Evolutionary conservation across 1,140 invertebrate genomes (phyloP), one percentile per base, ranked within the genome.

Genomic region (Caerostris darwini): DNA sequence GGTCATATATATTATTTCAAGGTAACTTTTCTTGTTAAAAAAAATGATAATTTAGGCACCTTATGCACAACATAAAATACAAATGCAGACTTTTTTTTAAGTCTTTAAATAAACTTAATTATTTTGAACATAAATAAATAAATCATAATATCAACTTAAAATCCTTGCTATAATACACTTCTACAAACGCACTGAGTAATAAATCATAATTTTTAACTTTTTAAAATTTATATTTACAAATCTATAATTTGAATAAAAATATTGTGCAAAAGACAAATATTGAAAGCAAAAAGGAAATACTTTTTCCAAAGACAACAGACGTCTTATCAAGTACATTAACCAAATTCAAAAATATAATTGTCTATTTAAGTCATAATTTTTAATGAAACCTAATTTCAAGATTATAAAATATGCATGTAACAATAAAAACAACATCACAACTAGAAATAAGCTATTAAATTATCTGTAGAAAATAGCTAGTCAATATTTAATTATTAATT

Each of bases 391-490:
- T 50, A 34, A 77, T 50, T 53, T 50, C 71, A 12, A 77, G 71
- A 50, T 77, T 77, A 77, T 50, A 77, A 77, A 77, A 53, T 50
- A 77, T 77, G 12, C 71, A 77, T 53, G 34, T 34, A 77, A 77
- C 71, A 77, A 77, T 77, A 50, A 77, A 71, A 77, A 77, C 71
- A 77, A 77, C 71, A 77, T 50, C 34, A 12, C 34, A 77, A 77
- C 71, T 12, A 77, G 34, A 77, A 50, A 77, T 77, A 34, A 50
- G 5, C 19, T 77, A 12, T 50, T 34, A 50, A 53, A 50, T 77
- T 77, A 77, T 77, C 50, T 12, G 71, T 7, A 34, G 14, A 50
- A 50, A 2, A 77, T 64, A 64, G 8, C 17, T 10, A 64, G 17
- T 64, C 12, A 14, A 64, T 64, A 17, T 64, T 10, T 12, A 64